These are phyloP conservation scores for Corvus cornix DNA, from an alignment of 2,113 vertebrate species.

Conservation along the genomic window DNA sequence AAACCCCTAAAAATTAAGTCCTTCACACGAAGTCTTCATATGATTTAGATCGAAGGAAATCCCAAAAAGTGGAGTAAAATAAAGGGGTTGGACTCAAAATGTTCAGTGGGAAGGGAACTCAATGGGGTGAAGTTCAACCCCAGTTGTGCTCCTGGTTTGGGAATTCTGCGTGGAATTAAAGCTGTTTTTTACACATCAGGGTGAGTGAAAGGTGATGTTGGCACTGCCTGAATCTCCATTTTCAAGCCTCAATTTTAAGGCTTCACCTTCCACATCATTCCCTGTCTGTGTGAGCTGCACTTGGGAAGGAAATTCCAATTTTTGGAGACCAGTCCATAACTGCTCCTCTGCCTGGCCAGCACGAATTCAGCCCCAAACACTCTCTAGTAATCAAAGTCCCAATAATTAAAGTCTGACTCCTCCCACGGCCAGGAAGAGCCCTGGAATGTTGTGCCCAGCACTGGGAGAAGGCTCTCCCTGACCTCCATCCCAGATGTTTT, in stretches of 20 bases:
- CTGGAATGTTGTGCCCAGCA: background rate
- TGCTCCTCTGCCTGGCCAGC: background rate
- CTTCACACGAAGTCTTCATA: background rate
- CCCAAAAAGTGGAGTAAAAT: background rate
- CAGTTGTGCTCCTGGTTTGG: background rate
- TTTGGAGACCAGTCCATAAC: background rate
- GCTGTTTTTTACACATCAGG: rapidly evolving
- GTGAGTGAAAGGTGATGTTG: background rate
- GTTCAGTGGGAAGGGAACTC: background rate
- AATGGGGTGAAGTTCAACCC: background rate
- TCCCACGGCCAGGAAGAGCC: background rate
- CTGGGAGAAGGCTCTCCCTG: background rate
- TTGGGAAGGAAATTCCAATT: background rate
- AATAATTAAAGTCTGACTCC: background rate
- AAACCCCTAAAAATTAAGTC: background rate
- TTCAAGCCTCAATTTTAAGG: background rate
- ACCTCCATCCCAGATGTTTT: background rate
- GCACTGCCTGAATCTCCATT: background rate
- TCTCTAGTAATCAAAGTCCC: background rate
- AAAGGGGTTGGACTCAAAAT: background rate
- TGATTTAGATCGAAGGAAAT: background rate
- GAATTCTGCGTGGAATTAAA: background rate
- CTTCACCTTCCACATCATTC: background rate
- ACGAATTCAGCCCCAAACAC: background rate
- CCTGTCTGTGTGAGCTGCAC: background rate